Evolutionary conservation across 2,888 invertebrate genomes (phyloP), one percentile per base, ranked within the genome.

Genomic region (Andrena dorsata): DNA sequence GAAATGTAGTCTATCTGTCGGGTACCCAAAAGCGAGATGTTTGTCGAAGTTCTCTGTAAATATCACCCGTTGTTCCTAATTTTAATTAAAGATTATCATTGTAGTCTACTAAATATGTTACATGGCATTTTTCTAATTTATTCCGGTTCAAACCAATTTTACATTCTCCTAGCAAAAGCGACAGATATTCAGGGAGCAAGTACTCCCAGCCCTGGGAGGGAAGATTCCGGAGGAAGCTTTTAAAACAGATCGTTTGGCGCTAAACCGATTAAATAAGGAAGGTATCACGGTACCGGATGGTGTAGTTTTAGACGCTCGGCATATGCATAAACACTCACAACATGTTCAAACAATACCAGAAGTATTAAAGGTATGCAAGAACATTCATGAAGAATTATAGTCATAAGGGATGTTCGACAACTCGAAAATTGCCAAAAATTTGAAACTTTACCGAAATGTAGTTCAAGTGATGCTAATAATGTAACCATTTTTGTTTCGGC

Each of bases 171-270:
- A 94, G 94, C 93, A 95, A 93, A 96, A 96, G 91, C 94, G 96
- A 47, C 96, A 96, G 93, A 95, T 96, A 85, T 96, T 95, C 92
- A 94, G 96, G 23, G 96, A 96, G 88, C 95, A 96, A 90, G 95
- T 96, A 23, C 90, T 95, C 64, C 96, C 96, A 8, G 95, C 95
- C 85, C 94, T 95, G 49, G 96, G 96, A 51, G 96, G 96, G 0
- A 95, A 95, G 91, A 96, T 96, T 85, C 96, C 96, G 0, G 96
- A 96, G 77, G 95, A 95, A 58, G 96, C 96, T 7, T 96, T 96
- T 85, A 94, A 95, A 82, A 94, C 95, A 0, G 95, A 96, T 91
- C 94, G 96, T 13, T 91, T 96, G 63, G 95, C 95, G 56, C 91
- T 96, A 49, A 96, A 96, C 91, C 95, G 95, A 60, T 91, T 96